Evolutionary conservation across 2,797 vertebrate species (phyloP).

Genomic region (Chaenodraco wilsoni): DNA sequence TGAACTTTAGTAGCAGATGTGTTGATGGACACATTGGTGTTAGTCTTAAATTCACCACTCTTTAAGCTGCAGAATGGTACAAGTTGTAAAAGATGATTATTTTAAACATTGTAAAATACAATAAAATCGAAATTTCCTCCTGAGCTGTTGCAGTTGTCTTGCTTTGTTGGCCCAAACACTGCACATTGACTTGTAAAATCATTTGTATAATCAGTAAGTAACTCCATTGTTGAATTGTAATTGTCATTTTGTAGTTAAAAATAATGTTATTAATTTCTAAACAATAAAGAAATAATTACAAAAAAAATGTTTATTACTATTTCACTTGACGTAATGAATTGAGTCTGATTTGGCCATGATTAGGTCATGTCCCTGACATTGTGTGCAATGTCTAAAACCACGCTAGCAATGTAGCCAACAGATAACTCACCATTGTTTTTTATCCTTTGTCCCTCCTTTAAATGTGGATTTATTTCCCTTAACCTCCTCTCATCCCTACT

Average conservation of each 20-base stretch:
- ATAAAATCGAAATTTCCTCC: constrained; percentile 14
- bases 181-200: constrained; percentile 5
- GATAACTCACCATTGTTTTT: background rate
- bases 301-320: background rate
- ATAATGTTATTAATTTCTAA: background rate
- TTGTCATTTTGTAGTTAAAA: constrained; percentile 20
- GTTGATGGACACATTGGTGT: background rate
- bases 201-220: constrained; percentile 19
- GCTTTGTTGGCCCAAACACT: constrained; percentile 28
- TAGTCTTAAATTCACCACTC: background rate
- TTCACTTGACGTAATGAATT: background rate
- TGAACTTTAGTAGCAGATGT: constrained; percentile 5
- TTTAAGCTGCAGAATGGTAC: background rate
- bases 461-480: constrained; percentile 13
- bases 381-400: constrained; percentile 16
- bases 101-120: constrained; percentile 29
- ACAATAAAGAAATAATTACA: background rate
- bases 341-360: background rate
- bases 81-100: constrained; percentile 5
- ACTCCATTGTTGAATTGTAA: constrained; percentile 8
- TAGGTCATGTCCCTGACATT: background rate
- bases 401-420: constrained; percentile 5
- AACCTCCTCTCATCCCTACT: background rate
- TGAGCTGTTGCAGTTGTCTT: constrained; percentile 23
- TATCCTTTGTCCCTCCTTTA: background rate